These are phyloP conservation scores for Piaya cayana DNA, from an alignment of 2,113 vertebrate genomes.

Conservation along the genomic window DNA sequence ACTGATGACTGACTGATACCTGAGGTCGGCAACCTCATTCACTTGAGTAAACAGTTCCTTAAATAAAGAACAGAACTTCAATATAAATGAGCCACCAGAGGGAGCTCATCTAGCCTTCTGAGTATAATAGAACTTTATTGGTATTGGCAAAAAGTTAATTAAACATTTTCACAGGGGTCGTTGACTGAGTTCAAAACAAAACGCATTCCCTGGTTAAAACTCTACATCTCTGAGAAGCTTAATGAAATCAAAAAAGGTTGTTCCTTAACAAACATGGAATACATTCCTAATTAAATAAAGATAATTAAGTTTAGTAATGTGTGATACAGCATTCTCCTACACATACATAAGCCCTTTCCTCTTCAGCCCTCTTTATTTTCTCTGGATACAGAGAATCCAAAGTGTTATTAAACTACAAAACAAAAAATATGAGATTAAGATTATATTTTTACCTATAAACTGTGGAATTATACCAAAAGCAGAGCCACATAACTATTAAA, in stretches of 20 bases:
- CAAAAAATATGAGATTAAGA: background rate
- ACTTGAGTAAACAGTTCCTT: background rate
- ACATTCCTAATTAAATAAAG: background rate
- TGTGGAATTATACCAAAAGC: background rate
- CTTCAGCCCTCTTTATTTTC: background rate
- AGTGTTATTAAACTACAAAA: background rate
- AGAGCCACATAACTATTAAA: background rate
- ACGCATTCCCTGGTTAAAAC: background rate
- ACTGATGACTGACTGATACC: background rate
- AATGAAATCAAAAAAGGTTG: background rate
- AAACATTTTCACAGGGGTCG: conserved; percentile 29
- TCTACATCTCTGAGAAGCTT: background rate
- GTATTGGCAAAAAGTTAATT: conserved; percentile 25
- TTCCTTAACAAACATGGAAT: background rate
- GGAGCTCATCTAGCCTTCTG: background rate
- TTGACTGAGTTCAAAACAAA: conserved; percentile 17
- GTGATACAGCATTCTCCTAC: background rate
- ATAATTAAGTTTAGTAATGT: background rate
- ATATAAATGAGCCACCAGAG: conserved; percentile 32
- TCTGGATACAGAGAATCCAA: background rate
- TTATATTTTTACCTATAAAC: background rate
- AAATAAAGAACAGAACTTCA: background rate
- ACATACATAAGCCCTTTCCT: background rate
- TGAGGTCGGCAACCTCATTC: background rate
- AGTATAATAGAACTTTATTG: background rate